Percentiles rank a stretch among this genome's conserved stretches.
phyloP scores from a whole-genome alignment of 1,140 invertebrate genomes.

The Leucophenga varia region DNA sequence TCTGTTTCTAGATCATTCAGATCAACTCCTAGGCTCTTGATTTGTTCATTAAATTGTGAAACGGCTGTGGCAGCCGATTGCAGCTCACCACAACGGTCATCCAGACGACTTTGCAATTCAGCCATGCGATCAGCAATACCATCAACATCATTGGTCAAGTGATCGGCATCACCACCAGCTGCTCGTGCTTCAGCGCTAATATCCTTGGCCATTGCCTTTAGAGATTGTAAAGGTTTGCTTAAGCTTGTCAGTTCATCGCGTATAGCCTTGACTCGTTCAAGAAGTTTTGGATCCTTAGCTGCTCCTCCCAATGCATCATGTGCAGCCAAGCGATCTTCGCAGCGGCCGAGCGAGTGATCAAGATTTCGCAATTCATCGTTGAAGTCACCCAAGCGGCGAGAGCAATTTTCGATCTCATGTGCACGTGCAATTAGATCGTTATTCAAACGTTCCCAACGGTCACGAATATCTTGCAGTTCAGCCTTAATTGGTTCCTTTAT shows the following conservation, averaged over 20 bases:
- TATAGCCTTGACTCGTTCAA: slow-evolving; percentile 78
- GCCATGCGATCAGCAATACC: slow-evolving; percentile 76
- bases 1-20: slow-evolving; percentile 80
- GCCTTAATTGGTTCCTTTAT: slow-evolving; percentile 86
- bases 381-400: slow-evolving; percentile 80
- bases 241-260: slow-evolving; percentile 74
- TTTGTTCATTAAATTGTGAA: slow-evolving; percentile 82
- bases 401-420: slow-evolving; percentile 81
- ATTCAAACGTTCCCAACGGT: slow-evolving; percentile 87
- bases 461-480: slow-evolving; percentile 77
- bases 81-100: slow-evolving; percentile 77
- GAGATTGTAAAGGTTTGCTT: slow-evolving; percentile 73
- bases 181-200: slow-evolving; percentile 70
- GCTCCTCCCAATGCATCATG: slow-evolving; percentile 79
- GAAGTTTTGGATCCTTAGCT: slow-evolving; percentile 76
- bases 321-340: slow-evolving; percentile 82
- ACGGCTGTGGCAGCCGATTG: slow-evolving; percentile 86
- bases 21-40: slow-evolving; percentile 75
- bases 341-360: slow-evolving; percentile 77
- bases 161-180: slow-evolving; percentile 70
- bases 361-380: slow-evolving; percentile 82
- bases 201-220: slow-evolving; percentile 71
- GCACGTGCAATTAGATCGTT: slow-evolving; percentile 69
- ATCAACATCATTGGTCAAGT: slow-evolving; percentile 77
- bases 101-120: slow-evolving; percentile 74